A percentile compares a stretch with the other conserved stretches of the same genome.
These are phyloP conservation scores for Neodon shergylaensis DNA, from an alignment of 2,113 vertebrate genomes.

Conservation along the genomic window DNA sequence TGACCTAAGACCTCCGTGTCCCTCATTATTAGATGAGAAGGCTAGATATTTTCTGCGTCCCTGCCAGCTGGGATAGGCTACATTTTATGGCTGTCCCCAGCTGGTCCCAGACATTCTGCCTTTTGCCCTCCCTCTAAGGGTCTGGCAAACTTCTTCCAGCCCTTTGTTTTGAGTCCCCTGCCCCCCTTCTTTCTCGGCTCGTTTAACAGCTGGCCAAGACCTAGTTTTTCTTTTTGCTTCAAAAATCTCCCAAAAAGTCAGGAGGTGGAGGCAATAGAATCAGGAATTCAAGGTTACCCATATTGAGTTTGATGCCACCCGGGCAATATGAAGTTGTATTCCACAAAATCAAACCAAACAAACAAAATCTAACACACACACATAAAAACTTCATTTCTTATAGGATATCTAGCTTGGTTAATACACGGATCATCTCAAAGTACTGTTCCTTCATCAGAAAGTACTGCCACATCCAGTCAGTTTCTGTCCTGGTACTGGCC, in stretches of 20 bases:
- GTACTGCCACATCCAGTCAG: not conserved
- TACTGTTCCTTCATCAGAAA: not conserved
- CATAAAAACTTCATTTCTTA: not conserved
- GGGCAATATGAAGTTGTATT: not conserved
- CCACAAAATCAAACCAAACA: not conserved
- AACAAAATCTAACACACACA: not conserved
- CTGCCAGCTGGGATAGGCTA: slow-evolving; percentile 36
- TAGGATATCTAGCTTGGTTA: not conserved
- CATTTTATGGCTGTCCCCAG: slow-evolving; percentile 68
- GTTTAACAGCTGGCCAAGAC: not conserved
- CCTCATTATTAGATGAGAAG: slow-evolving; percentile 37
- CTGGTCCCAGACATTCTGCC: slow-evolving; percentile 74
- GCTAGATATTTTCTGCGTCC: slow-evolving; percentile 26
- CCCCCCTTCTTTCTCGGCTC: not conserved
- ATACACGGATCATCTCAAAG: not conserved
- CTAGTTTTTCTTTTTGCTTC: not conserved
- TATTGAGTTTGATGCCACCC: not conserved
- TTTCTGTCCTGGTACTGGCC: not conserved
- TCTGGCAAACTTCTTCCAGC: slow-evolving; percentile 46
- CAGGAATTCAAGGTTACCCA: not conserved
- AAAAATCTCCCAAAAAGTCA: slow-evolving; percentile 2
- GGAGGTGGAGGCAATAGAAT: not conserved
- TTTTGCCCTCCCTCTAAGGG: slow-evolving; percentile 10
- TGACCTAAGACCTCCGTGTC: slow-evolving; percentile 47
- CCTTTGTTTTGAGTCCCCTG: not conserved